Base-by-base conservation (phyloP, 2,888 invertebrate species). In the Pristionchus mayeri region DNA sequence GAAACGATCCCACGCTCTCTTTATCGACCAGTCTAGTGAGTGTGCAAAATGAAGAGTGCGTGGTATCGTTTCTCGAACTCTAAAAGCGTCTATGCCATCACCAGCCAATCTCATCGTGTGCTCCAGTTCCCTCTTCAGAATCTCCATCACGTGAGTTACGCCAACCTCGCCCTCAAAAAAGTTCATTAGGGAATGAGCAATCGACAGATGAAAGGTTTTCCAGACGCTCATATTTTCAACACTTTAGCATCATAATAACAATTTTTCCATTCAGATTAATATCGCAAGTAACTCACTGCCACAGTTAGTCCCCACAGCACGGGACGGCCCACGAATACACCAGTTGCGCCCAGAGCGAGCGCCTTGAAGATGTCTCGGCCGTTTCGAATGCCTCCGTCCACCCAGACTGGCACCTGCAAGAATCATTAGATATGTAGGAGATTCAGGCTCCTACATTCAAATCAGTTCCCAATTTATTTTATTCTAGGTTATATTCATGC, bases 351-450 rank as follows among this genome's bases (percentile, higher is more conserved):
- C 34, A 98, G 94, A 1, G 97, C 96, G 67, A 98, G 91, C 0
- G 97, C 97, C 80, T 97, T 98, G 89, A 97, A 95, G 18, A 97
- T 95, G 93, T 98, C 97, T 6, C 96, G 96, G 24, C 92, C 92
- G 21, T 87, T 87, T 11, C 92, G 86, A 16, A 92, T 85, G 0
- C 92, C 92, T 1, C 92, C 92, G 84, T 92, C 92, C 76, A 92
- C 82, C 85, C 85, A 75, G 24, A 76, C 57, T 37, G 30, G 76
- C 24, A 82, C 18, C 44, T 71, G n/a, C n/a, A n/a, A n/a, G n/a
- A n/a, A n/a, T n/a, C n/a, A n/a, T n/a, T n/a, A n/a, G n/a, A n/a
- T n/a, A n/a, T n/a, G n/a, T n/a, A n/a, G n/a, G n/a, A n/a, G n/a
- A n/a, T n/a, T n/a, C n/a, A n/a, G n/a, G n/a, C n/a, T n/a, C n/a